Conservation (phyloP, 2,888 invertebrate genomes). For the Chirona hameri region DNA sequence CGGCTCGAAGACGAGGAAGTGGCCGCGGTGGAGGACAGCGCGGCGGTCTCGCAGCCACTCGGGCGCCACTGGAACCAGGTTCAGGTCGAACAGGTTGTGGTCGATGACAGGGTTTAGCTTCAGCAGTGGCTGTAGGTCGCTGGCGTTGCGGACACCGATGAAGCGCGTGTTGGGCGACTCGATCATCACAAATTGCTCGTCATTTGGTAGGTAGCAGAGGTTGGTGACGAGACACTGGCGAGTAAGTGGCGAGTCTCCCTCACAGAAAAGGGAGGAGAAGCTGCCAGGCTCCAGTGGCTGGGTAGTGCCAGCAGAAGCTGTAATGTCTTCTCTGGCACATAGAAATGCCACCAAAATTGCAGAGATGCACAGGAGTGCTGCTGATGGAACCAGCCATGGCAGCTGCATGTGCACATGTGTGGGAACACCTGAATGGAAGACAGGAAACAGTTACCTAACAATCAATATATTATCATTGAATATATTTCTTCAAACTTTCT, state of each 20-base stretch:
- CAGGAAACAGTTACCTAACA: too few species aligned
- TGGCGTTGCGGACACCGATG: background rate
- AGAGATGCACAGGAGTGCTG: too few species aligned
- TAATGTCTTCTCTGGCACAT: too few species aligned
- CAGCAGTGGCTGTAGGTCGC: background rate
- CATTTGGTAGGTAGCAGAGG: background rate
- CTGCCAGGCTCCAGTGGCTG: background rate
- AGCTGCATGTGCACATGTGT: too few species aligned
- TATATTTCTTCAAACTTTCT: too few species aligned
- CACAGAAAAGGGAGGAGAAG: background rate
- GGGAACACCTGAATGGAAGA: too few species aligned
- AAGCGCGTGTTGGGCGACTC: background rate
- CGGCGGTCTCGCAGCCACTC: background rate
- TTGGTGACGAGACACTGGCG: background rate
- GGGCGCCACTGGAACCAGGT: background rate
- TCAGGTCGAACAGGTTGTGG: slow-evolving; percentile 22
- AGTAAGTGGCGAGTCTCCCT: background rate
- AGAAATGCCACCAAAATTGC: too few species aligned
- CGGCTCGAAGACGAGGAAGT: slow-evolving; percentile 45
- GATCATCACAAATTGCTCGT: background rate
- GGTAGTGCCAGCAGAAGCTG: background rate
- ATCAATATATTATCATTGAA: too few species aligned
- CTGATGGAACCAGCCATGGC: too few species aligned
- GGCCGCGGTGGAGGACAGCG: background rate
- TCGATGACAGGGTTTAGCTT: background rate